Conservation (phyloP, 23 tunicate species). For the Styela clava region DNA sequence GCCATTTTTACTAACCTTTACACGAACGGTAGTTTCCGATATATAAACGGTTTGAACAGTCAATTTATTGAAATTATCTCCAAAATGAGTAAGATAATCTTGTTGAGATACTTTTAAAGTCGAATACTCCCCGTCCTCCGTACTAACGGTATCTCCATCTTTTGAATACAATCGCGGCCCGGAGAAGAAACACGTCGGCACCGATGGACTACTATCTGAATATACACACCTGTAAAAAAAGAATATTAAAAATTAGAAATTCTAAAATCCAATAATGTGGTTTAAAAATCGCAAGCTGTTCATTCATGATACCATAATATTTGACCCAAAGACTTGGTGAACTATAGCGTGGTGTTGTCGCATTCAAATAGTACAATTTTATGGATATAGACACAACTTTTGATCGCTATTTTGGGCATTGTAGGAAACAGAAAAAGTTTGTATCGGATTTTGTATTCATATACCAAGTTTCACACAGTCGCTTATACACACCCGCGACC, state of each 20-base stretch:
- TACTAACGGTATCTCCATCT: not conserved
- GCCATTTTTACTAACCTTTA: conserved; percentile 26
- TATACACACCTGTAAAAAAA: not conserved
- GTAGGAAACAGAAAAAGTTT: too few relatives aligned
- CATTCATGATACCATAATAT: too few relatives aligned
- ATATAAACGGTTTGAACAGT: conserved; percentile 34
- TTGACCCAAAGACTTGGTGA: too few relatives aligned
- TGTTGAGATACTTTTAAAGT: not conserved
- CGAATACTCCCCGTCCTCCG: not conserved
- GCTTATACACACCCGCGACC: conserved; percentile 47
- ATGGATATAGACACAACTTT: too few relatives aligned
- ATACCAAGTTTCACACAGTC: too few relatives aligned
- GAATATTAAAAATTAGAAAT: not conserved
- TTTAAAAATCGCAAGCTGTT: not conserved
- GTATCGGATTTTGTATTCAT: too few relatives aligned
- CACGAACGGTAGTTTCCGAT: conserved; percentile 42
- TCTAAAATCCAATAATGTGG: not conserved
- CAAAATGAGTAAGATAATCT: not conserved
- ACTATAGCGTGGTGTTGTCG: too few relatives aligned
- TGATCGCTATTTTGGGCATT: too few relatives aligned
- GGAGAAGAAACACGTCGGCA: conserved; percentile 6
- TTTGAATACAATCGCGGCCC: not conserved
- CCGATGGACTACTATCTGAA: not conserved
- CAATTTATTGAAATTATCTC: not conserved
- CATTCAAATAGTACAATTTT: too few relatives aligned